A percentile compares a stretch with the other conserved stretches of the same genome.
phyloP scores from a whole-genome alignment of 2,113 vertebrate genomes.

The Zosterops pallidus region DNA sequence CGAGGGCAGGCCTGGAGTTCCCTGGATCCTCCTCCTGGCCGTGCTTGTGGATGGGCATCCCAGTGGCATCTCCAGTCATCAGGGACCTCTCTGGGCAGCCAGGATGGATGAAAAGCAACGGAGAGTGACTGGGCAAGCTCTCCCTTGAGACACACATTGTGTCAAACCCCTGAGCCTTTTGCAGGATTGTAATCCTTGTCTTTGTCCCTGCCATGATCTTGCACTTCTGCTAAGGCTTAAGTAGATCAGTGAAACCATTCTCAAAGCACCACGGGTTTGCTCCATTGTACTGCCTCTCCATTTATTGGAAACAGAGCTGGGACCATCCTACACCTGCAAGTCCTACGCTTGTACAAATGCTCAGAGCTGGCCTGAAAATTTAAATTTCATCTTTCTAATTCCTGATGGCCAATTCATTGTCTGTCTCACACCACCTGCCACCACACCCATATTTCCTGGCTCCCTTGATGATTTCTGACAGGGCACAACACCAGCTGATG shows the following conservation, averaged over 20 bases:
- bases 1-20: not conserved
- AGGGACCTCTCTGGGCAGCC: not conserved
- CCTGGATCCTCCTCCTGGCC: not conserved
- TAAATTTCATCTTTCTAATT: not conserved
- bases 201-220: not conserved
- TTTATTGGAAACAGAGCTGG: not conserved
- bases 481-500: not conserved
- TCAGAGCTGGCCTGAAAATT: not conserved
- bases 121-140: not conserved
- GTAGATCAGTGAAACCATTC: not conserved
- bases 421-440: not conserved
- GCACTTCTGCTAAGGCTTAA: not conserved
- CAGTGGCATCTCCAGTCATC: not conserved
- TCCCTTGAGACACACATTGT: not conserved
- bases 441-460: not conserved
- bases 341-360: not conserved
- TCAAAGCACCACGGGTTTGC: not conserved
- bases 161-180: not conserved
- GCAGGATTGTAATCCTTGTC: not conserved
- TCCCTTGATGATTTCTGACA: not conserved
- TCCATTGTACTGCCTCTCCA: not conserved
- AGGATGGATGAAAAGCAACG: not conserved
- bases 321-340: not conserved
- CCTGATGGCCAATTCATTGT: not conserved
- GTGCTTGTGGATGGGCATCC: not conserved